These are phyloP conservation scores for Irena cyanogastra DNA, from an alignment of 2,113 vertebrate species.

Conservation along the genomic window DNA sequence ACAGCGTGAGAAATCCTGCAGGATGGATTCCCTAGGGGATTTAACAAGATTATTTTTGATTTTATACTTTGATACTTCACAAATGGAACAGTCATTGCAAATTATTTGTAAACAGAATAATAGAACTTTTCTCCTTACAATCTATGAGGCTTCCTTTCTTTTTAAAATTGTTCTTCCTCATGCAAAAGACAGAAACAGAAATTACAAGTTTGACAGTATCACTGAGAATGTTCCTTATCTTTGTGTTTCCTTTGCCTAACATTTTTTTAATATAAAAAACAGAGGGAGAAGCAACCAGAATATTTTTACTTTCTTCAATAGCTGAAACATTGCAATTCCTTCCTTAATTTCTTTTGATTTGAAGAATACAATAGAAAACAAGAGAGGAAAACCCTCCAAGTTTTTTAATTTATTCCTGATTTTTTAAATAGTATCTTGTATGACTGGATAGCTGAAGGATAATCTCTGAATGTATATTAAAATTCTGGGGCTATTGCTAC, in stretches of 20 bases:
- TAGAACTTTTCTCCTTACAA: background rate
- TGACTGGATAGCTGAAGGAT: background rate
- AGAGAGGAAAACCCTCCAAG: background rate
- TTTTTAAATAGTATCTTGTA: background rate
- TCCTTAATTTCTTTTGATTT: background rate
- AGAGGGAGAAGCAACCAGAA: background rate
- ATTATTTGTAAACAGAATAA: background rate
- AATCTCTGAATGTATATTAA: background rate
- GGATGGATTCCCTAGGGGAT: background rate
- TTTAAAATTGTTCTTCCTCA: background rate
- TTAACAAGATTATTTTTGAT: background rate
- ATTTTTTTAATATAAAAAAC: background rate
- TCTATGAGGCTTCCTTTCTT: background rate
- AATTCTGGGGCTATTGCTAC: fast-evolving
- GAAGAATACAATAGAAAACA: background rate
- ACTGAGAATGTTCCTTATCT: background rate
- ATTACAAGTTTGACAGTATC: background rate
- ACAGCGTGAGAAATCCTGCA: background rate
- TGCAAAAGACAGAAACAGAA: background rate
- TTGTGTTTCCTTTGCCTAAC: background rate
- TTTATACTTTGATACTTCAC: background rate
- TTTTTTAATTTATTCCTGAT: background rate
- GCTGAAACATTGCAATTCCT: background rate
- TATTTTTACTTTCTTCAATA: background rate
- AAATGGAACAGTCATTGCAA: background rate